Conservation (phyloP, 2,113 vertebrate genomes). For the Potamarius usumacintae region DNA sequence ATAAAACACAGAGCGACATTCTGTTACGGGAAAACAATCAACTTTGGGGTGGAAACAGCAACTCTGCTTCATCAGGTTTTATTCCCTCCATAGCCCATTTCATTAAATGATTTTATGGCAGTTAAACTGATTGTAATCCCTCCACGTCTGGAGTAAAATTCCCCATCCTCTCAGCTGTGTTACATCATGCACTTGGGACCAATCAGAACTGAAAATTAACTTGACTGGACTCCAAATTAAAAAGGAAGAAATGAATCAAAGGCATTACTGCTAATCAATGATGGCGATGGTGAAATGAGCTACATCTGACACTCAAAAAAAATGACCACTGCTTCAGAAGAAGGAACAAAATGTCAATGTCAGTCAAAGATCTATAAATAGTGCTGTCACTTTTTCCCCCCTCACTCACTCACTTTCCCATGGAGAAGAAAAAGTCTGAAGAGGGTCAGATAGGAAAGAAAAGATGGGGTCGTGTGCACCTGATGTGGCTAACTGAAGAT, state of each 20-base stretch:
- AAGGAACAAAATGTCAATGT: neutral
- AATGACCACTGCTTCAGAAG: neutral
- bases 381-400: neutral
- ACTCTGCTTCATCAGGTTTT: neutral
- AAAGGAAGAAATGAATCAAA: neutral
- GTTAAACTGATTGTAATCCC: neutral
- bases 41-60: neutral
- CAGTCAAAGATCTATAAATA: neutral
- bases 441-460: slow-evolving; percentile 20
- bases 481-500: slow-evolving; percentile 40
- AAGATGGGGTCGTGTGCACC: slow-evolving; percentile 2
- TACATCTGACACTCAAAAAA: neutral
- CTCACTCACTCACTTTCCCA: neutral
- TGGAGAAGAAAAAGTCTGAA: slow-evolving; percentile 7
- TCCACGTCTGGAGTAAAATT: no score
- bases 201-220: neutral
- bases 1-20: neutral
- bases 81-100: neutral
- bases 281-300: neutral
- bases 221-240: slow-evolving; percentile 18
- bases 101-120: neutral
- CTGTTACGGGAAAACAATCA: neutral
- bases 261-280: neutral
- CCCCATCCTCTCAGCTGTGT: neutral
- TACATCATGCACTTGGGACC: neutral